Evolutionary conservation across 1,140 invertebrate genomes (phyloP).

Genomic region (Drosophila pandora): DNA sequence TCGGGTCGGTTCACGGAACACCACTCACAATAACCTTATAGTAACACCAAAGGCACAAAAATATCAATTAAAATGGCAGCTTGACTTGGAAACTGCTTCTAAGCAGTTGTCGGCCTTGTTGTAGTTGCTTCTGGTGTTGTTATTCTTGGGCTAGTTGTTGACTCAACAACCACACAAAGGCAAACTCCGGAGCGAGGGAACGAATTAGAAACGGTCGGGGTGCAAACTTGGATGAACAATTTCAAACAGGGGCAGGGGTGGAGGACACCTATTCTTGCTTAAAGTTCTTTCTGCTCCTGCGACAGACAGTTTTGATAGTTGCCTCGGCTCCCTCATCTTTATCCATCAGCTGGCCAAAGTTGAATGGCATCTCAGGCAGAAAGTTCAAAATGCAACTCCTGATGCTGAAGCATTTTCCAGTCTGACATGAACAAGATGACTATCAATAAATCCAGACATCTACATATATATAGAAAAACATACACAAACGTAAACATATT

Average conservation of each 20-base stretch:
- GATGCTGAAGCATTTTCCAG: constrained; percentile 38
- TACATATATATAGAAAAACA: not conserved
- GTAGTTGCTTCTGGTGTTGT: constrained; percentile 28
- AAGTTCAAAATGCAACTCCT: constrained; percentile 55
- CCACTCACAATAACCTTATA: not conserved
- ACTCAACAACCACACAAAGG: constrained; percentile 46
- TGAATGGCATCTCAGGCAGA: constrained; percentile 46
- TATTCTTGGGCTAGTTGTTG: constrained; percentile 50
- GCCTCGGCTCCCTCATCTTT: not conserved
- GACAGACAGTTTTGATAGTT: constrained; percentile 75
- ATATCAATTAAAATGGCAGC: constrained; percentile 81
- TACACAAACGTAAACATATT: not conserved
- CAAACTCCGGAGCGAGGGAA: constrained; percentile 54
- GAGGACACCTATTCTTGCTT: constrained; percentile 16
- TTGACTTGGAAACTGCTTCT: constrained; percentile 63
- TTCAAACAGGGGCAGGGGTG: not conserved
- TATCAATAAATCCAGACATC: constrained; percentile 43
- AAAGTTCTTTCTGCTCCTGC: constrained; percentile 50
- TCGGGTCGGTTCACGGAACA: constrained; percentile 3
- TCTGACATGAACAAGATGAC: constrained; percentile 41
- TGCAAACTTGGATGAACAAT: constrained; percentile 45
- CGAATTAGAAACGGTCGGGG: constrained; percentile 27
- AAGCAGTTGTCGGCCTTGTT: constrained; percentile 33
- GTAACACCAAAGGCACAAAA: constrained; percentile 41
- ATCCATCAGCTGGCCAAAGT: constrained; percentile 41